Conservation (phyloP, 2,888 invertebrate genomes). For the Neocrepidodera transversa region DNA sequence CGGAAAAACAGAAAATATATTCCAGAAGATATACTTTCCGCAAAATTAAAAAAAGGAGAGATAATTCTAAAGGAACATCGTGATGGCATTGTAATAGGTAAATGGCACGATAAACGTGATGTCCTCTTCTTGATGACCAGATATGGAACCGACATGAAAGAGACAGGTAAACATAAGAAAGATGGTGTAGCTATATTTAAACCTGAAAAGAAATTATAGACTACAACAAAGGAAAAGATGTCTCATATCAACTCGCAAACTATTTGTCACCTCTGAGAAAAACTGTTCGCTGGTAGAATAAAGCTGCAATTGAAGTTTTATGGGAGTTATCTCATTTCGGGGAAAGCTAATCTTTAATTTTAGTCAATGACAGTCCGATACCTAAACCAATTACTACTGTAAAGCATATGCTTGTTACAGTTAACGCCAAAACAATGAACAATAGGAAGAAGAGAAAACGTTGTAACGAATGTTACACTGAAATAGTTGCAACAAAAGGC, state of each 20-base stretch:
- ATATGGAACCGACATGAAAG: slow-evolving; percentile 13
- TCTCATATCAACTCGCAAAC: too few species aligned
- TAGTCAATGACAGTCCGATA: neutral
- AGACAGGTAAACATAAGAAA: neutral
- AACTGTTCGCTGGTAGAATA: too few species aligned
- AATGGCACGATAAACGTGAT: slow-evolving; percentile 46
- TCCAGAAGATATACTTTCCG: too few species aligned
- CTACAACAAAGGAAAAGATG: neutral
- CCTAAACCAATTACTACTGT: neutral
- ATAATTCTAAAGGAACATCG: slow-evolving; percentile 4
- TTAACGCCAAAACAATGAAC: neutral
- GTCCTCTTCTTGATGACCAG: slow-evolving; percentile 28
- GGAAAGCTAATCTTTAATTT: neutral
- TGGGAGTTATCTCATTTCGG: neutral
- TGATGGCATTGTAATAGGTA: slow-evolving; percentile 39
- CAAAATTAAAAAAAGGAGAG: slow-evolving; percentile 39
- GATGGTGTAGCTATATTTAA: slow-evolving; percentile 1
- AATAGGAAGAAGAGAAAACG: neutral
- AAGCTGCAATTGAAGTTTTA: too few species aligned
- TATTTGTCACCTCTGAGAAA: too few species aligned
- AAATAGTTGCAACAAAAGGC: neutral
- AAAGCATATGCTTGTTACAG: neutral
- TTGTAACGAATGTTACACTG: neutral
- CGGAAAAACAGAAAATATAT: slow-evolving; percentile 44
- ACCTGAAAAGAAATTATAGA: neutral